Percentiles rank a stretch among this genome's conserved stretches.
Conservation (phyloP, 2,113 vertebrate genomes). For the Willisornis vidua region DNA sequence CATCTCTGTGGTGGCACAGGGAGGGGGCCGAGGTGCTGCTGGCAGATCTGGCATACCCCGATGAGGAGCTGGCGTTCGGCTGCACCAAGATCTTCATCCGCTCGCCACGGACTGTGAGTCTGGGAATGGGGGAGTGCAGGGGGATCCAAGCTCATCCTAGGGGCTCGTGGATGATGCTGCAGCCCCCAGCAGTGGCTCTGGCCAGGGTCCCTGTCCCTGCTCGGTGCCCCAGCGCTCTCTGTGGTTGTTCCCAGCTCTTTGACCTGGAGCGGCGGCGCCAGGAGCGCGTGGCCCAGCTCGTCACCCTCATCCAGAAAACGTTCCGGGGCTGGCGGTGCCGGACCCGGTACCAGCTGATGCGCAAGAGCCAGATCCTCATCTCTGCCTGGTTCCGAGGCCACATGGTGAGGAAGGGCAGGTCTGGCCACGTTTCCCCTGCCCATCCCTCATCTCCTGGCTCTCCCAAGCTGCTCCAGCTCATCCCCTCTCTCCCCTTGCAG, state of each 20-base stretch:
- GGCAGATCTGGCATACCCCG: slow-evolving; percentile 8
- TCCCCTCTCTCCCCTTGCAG: not conserved
- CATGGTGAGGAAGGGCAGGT: slow-evolving; percentile 23
- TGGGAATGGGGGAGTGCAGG: rapidly evolving
- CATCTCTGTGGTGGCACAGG: not conserved
- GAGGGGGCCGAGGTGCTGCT: slow-evolving; percentile 64
- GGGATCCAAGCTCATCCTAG: rapidly evolving
- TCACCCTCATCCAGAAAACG: slow-evolving; percentile 73
- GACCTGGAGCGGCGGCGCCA: slow-evolving; percentile 73
- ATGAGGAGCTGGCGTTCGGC: slow-evolving; percentile 72
- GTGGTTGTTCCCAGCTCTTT: slow-evolving; percentile 69
- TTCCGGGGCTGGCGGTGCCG: slow-evolving; percentile 78
- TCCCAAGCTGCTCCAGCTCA: rapidly evolving
- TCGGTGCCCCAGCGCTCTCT: rapidly evolving
- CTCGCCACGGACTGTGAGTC: slow-evolving; percentile 76
- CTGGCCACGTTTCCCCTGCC: rapidly evolving
- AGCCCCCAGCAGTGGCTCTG: not conserved
- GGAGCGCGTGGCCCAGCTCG: slow-evolving; percentile 61
- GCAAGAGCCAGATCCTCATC: slow-evolving; percentile 81
- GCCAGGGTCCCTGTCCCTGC: not conserved
- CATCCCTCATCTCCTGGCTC: not conserved
- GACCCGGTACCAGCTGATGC: slow-evolving; percentile 72
- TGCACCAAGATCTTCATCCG: slow-evolving; percentile 82
- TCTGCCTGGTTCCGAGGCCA: slow-evolving; percentile 78
- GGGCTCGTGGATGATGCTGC: not conserved